phyloP scores from a whole-genome alignment of 1,140 invertebrate species.

The Ceratina calcarata region DNA sequence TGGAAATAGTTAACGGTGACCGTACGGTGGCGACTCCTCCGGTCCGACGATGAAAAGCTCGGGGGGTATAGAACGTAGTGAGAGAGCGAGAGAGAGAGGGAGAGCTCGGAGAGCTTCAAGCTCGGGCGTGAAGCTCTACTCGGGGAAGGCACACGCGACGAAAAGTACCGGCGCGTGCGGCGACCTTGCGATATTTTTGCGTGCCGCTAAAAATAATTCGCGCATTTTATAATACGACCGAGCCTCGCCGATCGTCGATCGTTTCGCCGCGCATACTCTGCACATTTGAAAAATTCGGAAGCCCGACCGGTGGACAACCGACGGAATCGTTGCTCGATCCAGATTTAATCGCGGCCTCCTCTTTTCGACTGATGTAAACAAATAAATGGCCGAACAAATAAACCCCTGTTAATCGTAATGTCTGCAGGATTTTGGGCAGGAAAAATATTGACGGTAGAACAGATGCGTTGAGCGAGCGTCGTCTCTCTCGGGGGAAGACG shows the following conservation, averaged over 20 bases:
- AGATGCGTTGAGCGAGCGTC: too few species aligned
- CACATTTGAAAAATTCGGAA: conserved; percentile 31
- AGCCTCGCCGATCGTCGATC: conserved; percentile 55
- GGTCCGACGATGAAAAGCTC: conserved; percentile 3
- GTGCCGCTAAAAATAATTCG: conserved; percentile 78
- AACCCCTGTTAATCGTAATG: not conserved
- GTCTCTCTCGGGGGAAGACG: not conserved
- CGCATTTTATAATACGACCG: conserved; percentile 77
- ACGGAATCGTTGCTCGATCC: not conserved
- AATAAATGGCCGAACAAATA: not conserved
- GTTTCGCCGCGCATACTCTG: conserved; percentile 26
- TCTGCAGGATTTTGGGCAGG: not conserved
- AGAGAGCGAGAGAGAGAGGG: too few species aligned
- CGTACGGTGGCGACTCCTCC: conserved; percentile 54
- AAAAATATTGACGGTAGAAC: not conserved
- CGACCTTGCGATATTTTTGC: conserved; percentile 80
- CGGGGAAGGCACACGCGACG: conserved; percentile 34
- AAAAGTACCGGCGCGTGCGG: conserved; percentile 65
- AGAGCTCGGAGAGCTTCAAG: not conserved
- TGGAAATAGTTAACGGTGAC: not conserved
- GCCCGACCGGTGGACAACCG: not conserved
- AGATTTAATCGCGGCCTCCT: not conserved
- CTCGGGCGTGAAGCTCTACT: conserved; percentile 12
- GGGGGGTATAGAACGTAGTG: too few species aligned
- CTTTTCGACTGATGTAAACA: conserved; percentile 1